These are phyloP conservation scores for Channa argus DNA, from an alignment of 2,113 vertebrate species.

Conservation along the genomic window DNA sequence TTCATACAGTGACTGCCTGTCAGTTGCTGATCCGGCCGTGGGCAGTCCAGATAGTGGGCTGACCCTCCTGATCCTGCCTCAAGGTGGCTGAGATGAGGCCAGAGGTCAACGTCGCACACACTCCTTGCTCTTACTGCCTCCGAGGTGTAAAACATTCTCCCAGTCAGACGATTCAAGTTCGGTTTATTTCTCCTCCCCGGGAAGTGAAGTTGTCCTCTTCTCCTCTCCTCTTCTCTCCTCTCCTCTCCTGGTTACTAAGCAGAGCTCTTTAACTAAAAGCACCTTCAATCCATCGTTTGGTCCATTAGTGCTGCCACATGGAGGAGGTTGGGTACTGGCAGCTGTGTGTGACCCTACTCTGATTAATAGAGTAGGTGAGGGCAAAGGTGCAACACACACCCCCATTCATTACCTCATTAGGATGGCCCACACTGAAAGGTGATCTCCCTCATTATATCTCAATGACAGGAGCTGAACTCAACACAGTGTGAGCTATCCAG, in stretches of 20 bases:
- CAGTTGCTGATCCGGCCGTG: constrained; percentile 24
- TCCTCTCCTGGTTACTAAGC: constrained; percentile 51
- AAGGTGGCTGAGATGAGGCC: constrained; percentile 43
- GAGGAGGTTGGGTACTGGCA: constrained; percentile 69
- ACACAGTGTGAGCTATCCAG: constrained; percentile 53
- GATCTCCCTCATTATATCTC: constrained; percentile 82
- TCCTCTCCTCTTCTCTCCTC: constrained; percentile 6
- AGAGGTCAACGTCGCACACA: constrained; percentile 29
- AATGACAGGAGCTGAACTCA: constrained; percentile 70
- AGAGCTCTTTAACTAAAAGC: constrained; percentile 78
- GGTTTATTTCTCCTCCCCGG: not conserved
- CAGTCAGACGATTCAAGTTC: constrained; percentile 13
- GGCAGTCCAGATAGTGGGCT: constrained; percentile 28
- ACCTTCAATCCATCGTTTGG: constrained; percentile 73
- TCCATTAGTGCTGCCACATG: constrained; percentile 80
- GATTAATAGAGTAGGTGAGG: constrained; percentile 85
- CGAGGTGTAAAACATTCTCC: constrained; percentile 29
- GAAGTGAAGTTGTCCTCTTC: not conserved
- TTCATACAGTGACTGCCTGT: constrained; percentile 23
- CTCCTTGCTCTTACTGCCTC: constrained; percentile 26
- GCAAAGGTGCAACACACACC: constrained; percentile 74
- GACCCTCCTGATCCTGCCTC: constrained; percentile 42
- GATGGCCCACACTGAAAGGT: constrained; percentile 79
- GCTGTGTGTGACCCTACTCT: constrained; percentile 78
- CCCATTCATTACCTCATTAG: constrained; percentile 85